Conservation (phyloP, 1,140 invertebrate species). For the Drosophila repletoides region DNA sequence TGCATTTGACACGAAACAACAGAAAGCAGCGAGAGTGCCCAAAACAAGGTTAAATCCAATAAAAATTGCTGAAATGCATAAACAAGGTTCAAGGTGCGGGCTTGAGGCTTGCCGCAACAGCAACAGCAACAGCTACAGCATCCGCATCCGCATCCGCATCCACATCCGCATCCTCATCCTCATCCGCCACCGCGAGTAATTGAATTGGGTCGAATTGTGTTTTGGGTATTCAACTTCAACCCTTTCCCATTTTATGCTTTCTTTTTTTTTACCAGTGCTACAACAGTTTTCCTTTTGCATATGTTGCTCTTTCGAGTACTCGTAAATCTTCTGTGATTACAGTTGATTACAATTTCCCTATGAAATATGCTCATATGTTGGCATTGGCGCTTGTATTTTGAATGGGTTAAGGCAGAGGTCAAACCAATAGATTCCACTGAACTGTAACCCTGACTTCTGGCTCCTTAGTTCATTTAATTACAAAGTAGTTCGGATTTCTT, state of each 20-base stretch:
- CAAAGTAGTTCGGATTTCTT: too few relatives aligned
- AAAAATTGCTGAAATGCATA: conserved; percentile 69
- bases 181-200: conserved; percentile 44
- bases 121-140: conserved; percentile 2
- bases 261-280: neutral
- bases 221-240: conserved; percentile 34
- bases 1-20: conserved; percentile 75
- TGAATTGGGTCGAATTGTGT: conserved; percentile 59
- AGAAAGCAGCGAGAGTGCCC: conserved; percentile 35
- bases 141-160: conserved; percentile 19
- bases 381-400: neutral
- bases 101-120: conserved; percentile 2
- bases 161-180: conserved; percentile 17
- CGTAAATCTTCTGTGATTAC: conserved; percentile 24
- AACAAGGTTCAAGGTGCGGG: conserved; percentile 76
- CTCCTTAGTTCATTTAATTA: neutral
- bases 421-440: neutral
- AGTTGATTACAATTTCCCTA: conserved; percentile 30
- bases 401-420: neutral
- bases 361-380: conserved; percentile 52
- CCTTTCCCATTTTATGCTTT: too few relatives aligned
- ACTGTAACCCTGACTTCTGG: neutral
- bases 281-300: conserved; percentile 61
- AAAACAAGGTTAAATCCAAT: conserved; percentile 72
- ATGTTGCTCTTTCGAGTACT: conserved; percentile 24